phyloP scores from a whole-genome alignment of 1,140 invertebrate genomes.

The Drosophila repletoides region DNA sequence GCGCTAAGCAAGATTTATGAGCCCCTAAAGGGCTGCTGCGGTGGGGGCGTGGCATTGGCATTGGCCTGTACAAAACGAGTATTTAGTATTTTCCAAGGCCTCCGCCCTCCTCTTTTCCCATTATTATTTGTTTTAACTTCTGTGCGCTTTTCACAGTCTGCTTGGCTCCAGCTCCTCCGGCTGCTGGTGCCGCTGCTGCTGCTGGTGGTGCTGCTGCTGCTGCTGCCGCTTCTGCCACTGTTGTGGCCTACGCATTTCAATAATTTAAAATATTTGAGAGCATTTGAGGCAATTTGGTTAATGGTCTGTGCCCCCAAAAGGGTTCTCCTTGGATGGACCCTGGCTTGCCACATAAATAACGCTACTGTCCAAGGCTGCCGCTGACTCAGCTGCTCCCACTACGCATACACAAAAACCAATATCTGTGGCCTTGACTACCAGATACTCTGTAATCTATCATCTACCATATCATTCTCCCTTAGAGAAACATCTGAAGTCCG shows the following conservation, averaged over 20 bases:
- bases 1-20: constrained; percentile 76
- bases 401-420: constrained; percentile 1
- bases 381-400: not conserved
- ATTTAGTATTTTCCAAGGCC: no score
- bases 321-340: no score
- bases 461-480: no score
- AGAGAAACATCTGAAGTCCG: no score
- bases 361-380: constrained; percentile 5
- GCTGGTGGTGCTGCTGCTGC: not conserved
- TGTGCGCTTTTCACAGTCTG: not conserved
- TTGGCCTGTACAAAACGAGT: no score
- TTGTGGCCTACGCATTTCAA: constrained; percentile 56
- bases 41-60: constrained; percentile 49
- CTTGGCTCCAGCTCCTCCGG: no score
- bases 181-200: constrained; percentile 26
- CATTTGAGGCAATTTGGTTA: constrained; percentile 73
- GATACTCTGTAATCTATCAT: no score
- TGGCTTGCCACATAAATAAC: constrained; percentile 54
- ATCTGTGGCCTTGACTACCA: no score
- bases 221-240: constrained; percentile 28
- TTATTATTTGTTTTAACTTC: constrained; percentile 43
- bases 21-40: constrained; percentile 28
- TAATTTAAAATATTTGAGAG: constrained; percentile 69
- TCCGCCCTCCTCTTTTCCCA: no score
- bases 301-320: constrained; percentile 64